A percentile compares a stretch with the other conserved stretches of the same genome.
phyloP scores from a whole-genome alignment of 37 sponge, comb jelly and placozoan genomes.

The Hormiphora californensis region DNA sequence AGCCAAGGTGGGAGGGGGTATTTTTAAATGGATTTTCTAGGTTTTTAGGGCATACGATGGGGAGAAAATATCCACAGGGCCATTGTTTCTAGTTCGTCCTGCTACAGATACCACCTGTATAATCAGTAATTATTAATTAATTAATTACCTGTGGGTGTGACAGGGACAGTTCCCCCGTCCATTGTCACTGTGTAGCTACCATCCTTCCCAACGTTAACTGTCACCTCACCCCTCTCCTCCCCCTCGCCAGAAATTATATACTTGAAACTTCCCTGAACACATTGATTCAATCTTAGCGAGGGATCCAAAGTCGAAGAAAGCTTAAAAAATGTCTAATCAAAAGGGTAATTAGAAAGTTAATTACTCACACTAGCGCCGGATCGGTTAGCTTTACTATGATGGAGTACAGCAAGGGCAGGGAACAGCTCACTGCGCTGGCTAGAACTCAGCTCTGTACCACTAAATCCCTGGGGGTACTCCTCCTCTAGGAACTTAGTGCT shows the following conservation, averaged over 20 bases:
- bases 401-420: constrained; percentile 10
- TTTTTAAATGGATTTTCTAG: too few relatives aligned
- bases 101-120: too few relatives aligned
- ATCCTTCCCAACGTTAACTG: not conserved
- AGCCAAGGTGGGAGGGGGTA: too few relatives aligned
- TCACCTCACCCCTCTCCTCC: not conserved
- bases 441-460: constrained; percentile 58
- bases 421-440: not conserved
- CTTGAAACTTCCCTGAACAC: not conserved
- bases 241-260: not conserved
- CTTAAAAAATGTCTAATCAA: not conserved
- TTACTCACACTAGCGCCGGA: not conserved
- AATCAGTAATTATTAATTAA: too few relatives aligned
- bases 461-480: constrained; percentile 86
- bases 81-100: too few relatives aligned
- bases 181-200: not conserved
- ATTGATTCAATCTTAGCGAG: not conserved
- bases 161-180: not conserved
- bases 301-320: not conserved
- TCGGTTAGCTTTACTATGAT: constrained; percentile 1
- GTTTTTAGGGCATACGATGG: too few relatives aligned
- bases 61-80: too few relatives aligned
- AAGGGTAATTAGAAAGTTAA: not conserved
- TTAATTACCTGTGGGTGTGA: not conserved
- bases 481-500: constrained; percentile 78